Percentiles rank a stretch among this genome's conserved stretches.
These are phyloP conservation scores for Notarius quadriscutis DNA, from an alignment of 2,113 vertebrate species.

Conservation along the genomic window DNA sequence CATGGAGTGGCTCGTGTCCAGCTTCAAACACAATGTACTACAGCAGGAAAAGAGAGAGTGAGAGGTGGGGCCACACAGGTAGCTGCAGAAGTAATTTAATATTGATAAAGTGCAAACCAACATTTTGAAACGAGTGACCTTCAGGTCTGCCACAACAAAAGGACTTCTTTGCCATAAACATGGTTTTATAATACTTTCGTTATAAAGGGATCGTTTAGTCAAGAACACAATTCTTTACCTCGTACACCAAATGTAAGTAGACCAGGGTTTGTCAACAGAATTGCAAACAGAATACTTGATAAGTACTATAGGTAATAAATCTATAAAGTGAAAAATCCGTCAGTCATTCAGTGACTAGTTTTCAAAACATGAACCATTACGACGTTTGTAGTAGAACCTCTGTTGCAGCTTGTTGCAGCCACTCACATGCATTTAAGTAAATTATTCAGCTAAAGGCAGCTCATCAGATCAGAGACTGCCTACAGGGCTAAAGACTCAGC, in stretches of 20 bases:
- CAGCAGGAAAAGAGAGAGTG: slow-evolving; percentile 25
- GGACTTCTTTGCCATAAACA: neutral
- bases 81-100: slow-evolving; percentile 32
- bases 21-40: slow-evolving; percentile 99
- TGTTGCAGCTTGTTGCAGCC: neutral
- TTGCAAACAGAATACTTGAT: neutral
- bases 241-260: neutral
- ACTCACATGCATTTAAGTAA: neutral
- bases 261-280: neutral
- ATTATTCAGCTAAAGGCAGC: no score
- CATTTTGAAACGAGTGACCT: neutral
- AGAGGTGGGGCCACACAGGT: slow-evolving; percentile 29
- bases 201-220: neutral
- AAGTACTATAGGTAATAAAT: neutral
- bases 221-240: neutral
- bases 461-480: neutral
- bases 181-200: neutral
- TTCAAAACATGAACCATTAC: neutral
- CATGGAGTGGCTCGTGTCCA: slow-evolving; percentile 96
- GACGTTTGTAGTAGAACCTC: neutral
- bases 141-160: neutral
- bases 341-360: neutral
- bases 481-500: neutral
- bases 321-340: neutral
- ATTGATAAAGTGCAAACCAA: neutral